Base-by-base conservation (phyloP, 1,140 invertebrate genomes). In the Brachionus manjavacas region DNA sequence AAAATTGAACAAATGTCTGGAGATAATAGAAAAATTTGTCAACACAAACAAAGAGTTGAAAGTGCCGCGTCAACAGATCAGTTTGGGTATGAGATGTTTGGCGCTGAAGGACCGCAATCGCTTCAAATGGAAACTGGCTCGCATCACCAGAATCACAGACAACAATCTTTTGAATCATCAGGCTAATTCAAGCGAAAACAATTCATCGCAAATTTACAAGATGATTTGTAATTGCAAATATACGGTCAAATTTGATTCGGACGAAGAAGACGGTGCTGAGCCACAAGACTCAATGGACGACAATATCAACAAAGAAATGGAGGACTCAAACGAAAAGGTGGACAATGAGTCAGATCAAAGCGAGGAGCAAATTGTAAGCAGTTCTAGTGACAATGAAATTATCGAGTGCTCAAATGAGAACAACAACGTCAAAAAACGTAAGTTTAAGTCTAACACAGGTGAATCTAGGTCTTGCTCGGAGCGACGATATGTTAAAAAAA, bases 171-270 rank as follows among this genome's bases (percentile, higher is more conserved):
- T 68, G 20, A 43, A 35, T 12, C 7, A 43, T 1, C 20, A 60
- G 11, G 1, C 31, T 4, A 80, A 11, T 55, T 25, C 9, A 66
- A 81, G 20, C 35, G n/a, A 20, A 20, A 64, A 64, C 12, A 76
- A 76, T 76, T 76, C 9, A 3, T 76, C 68, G 4, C 39, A 72
- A 20, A 76, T 49, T 25, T 46, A 76, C 25, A 46, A 49, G 25
- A 76, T 76, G 43, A 76, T 76, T 49, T 76, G 72, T 31, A 76
- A 76, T 76, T 49, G 72, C 52, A 76, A 81, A 68, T 81, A 81
- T 55, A 64, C n/a, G 2, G 79, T 81, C 0, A 41, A 64, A 39
- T 81, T 81, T 46, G 79, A 81, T 39, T 81, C 79, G 12, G 76
- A 80, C 16, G 76, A 80, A 16, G 76, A 80, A 25, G 49, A 80